Evolutionary conservation across 2,797 vertebrate species (phyloP).

Genomic region (Falco biarmicus): DNA sequence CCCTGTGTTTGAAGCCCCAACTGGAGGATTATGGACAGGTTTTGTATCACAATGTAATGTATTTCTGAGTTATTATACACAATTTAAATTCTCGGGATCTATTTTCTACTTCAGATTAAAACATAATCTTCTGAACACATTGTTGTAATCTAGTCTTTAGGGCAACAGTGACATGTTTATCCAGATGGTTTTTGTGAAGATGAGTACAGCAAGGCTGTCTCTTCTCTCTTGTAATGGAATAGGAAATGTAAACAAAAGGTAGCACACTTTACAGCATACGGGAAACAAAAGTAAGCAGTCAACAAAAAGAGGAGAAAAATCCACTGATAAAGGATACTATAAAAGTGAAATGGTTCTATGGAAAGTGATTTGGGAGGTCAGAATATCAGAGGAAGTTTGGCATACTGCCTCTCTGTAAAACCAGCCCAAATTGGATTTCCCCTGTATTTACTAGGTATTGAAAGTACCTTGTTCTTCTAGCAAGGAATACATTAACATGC

Average conservation of each 20-base stretch:
- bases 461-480: background rate
- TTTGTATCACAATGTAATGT: background rate
- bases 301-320: background rate
- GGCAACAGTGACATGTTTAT: background rate
- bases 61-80: background rate
- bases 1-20: background rate
- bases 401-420: background rate
- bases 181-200: background rate
- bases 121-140: background rate
- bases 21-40: background rate
- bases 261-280: background rate
- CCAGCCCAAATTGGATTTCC: background rate
- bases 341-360: background rate
- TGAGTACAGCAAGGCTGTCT: constrained; percentile 18
- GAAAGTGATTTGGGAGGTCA: background rate
- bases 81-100: background rate
- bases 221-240: constrained; percentile 4
- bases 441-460: background rate
- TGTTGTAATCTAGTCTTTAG: background rate
- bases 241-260: background rate
- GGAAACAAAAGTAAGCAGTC: background rate
- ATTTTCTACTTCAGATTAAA: background rate
- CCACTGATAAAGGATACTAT: background rate
- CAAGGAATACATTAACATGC: background rate
- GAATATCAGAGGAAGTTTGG: background rate